Evolutionary conservation across 2,888 invertebrate genomes (phyloP).

Genomic region (Panorpa germanica): DNA sequence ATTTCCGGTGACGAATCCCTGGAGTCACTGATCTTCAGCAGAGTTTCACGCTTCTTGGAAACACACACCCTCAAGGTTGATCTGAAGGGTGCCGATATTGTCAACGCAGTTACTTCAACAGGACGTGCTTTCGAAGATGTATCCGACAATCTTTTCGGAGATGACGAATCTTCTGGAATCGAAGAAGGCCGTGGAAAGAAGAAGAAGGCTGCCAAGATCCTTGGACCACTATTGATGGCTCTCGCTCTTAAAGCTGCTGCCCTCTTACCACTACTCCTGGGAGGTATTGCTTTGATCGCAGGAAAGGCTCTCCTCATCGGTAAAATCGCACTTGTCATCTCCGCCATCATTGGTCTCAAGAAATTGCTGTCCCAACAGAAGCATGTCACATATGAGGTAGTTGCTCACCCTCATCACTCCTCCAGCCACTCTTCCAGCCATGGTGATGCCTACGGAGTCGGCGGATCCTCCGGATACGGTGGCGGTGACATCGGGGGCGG

Average conservation of each 20-base stretch:
- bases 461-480: conserved; percentile 30
- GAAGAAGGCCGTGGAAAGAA: conserved; percentile 66
- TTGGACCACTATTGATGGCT: conserved; percentile 57
- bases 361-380: conserved; percentile 65
- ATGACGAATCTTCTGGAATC: conserved; percentile 29
- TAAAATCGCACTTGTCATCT: conserved; percentile 66
- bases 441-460: conserved; percentile 37
- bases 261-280: conserved; percentile 56
- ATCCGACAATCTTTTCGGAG: conserved; percentile 40
- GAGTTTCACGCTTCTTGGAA: conserved; percentile 57
- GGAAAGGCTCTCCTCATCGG: conserved; percentile 72
- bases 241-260: conserved; percentile 64
- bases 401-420: conserved; percentile 66
- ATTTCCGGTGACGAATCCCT: conserved; percentile 42
- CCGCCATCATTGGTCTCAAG: conserved; percentile 68
- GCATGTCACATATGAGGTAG: conserved; percentile 76
- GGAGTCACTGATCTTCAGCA: conserved; percentile 41
- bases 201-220: conserved; percentile 60
- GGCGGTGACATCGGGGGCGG: conserved; percentile 30
- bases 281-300: conserved; percentile 67
- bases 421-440: conserved; percentile 47
- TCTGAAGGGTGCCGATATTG: conserved; percentile 66
- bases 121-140: conserved; percentile 64
- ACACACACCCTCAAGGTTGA: conserved; percentile 70
- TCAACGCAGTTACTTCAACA: conserved; percentile 59